Percentiles rank a stretch among this genome's conserved stretches.
Conservation (phyloP, 2,888 invertebrate species). For the Agrochola macilenta region DNA sequence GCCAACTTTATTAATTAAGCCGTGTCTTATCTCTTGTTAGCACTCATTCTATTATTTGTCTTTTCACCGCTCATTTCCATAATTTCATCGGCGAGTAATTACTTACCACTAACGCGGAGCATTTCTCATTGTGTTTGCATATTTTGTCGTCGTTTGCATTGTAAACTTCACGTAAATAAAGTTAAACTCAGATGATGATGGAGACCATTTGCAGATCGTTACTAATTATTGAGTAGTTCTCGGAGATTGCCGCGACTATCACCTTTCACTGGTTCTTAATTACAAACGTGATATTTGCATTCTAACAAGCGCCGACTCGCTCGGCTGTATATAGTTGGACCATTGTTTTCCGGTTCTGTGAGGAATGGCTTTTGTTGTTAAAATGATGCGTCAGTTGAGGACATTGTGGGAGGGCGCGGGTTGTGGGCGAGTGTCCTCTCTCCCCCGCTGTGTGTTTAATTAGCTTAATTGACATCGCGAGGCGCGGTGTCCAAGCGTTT, state of each 20-base stretch:
- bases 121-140: slow-evolving; percentile 87
- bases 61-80: slow-evolving; percentile 91
- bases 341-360: slow-evolving; percentile 79
- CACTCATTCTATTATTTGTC: slow-evolving; percentile 91
- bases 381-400: slow-evolving; percentile 85
- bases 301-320: slow-evolving; percentile 57
- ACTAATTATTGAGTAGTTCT: slow-evolving; percentile 56
- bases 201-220: slow-evolving; percentile 64
- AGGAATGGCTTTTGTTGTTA: slow-evolving; percentile 84
- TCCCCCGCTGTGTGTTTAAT: slow-evolving; percentile 88
- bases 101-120: slow-evolving; percentile 87
- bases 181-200: slow-evolving; percentile 73
- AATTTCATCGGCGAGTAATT: slow-evolving; percentile 89
- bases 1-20: slow-evolving; percentile 91
- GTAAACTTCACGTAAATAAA: slow-evolving; percentile 79
- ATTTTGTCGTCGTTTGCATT: slow-evolving; percentile 85
- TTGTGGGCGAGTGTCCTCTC: slow-evolving; percentile 74
- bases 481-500: slow-evolving; percentile 89
- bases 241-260: slow-evolving; percentile 35
- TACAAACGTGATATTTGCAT: slow-evolving; percentile 58
- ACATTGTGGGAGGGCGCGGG: slow-evolving; percentile 75
- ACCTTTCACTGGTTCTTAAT: slow-evolving; percentile 45
- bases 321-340: slow-evolving; percentile 70
- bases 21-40: slow-evolving; percentile 91
- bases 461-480: slow-evolving; percentile 90